These are phyloP conservation scores for Pseudopodoces humilis DNA, from an alignment of 2,113 vertebrate genomes.

Conservation along the genomic window DNA sequence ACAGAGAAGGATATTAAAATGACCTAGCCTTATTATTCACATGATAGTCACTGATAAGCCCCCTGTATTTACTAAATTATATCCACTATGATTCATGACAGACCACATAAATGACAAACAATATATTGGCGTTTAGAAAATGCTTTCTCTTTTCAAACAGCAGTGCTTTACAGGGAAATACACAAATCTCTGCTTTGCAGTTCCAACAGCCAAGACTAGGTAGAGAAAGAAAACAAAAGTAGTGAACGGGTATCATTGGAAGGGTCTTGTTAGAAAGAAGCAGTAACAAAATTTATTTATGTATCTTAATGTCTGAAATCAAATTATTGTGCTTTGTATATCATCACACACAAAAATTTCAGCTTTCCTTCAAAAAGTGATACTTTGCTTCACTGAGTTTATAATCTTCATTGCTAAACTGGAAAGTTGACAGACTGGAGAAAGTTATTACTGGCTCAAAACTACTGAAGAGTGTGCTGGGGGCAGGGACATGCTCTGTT, in stretches of 20 bases:
- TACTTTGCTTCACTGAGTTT: background rate
- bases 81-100: background rate
- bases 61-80: background rate
- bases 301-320: background rate
- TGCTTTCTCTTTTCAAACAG: background rate
- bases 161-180: background rate
- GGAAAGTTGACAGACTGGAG: background rate
- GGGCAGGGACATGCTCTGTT: background rate
- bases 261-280: background rate
- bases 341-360: background rate
- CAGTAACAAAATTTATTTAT: background rate
- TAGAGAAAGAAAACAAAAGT: background rate
- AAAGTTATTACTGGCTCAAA: background rate
- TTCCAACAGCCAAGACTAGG: background rate
- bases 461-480: background rate
- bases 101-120: background rate
- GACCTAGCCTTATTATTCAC: background rate
- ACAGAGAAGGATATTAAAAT: conserved; percentile 24
- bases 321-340: background rate
- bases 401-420: background rate
- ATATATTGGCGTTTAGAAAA: background rate
- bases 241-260: background rate
- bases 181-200: background rate
- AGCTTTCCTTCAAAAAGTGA: background rate
- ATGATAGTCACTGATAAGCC: background rate